Conservation (phyloP, 2,797 vertebrate genomes). For the Smutsia temminckii region DNA sequence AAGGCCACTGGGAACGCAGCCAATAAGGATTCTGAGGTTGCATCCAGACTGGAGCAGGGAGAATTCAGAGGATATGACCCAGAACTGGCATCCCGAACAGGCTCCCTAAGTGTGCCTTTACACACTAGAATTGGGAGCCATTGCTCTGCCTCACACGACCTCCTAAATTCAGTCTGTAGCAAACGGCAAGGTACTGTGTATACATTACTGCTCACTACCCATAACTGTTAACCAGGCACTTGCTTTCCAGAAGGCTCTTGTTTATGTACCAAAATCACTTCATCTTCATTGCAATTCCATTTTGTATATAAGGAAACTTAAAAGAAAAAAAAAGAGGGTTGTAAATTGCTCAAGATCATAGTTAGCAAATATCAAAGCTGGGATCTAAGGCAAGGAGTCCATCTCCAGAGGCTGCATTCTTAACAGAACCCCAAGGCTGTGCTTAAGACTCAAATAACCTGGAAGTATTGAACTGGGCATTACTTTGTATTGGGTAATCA, state of each 20-base stretch:
- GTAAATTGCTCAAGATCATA: background rate
- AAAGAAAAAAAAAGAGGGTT: background rate
- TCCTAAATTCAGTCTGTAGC: background rate
- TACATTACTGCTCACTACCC: background rate
- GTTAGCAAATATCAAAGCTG: background rate
- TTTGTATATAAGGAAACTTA: background rate
- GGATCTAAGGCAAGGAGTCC: background rate
- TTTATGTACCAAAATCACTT: background rate
- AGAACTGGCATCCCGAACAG: background rate
- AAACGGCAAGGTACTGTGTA: background rate
- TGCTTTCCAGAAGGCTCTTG: background rate
- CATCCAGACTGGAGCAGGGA: background rate
- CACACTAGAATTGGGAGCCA: background rate
- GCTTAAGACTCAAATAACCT: background rate
- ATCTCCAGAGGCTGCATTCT: background rate
- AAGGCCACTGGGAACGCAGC: background rate
- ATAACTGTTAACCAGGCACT: background rate
- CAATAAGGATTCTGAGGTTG: background rate
- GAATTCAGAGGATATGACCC: background rate
- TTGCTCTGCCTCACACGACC: background rate
- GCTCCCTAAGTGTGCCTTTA: background rate
- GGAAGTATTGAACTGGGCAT: background rate
- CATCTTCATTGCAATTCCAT: conserved; percentile 15
- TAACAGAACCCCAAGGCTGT: background rate
- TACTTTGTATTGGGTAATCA: background rate